Evolutionary conservation across 2,888 invertebrate genomes (phyloP).

Genomic region (Callimorpha dominula): DNA sequence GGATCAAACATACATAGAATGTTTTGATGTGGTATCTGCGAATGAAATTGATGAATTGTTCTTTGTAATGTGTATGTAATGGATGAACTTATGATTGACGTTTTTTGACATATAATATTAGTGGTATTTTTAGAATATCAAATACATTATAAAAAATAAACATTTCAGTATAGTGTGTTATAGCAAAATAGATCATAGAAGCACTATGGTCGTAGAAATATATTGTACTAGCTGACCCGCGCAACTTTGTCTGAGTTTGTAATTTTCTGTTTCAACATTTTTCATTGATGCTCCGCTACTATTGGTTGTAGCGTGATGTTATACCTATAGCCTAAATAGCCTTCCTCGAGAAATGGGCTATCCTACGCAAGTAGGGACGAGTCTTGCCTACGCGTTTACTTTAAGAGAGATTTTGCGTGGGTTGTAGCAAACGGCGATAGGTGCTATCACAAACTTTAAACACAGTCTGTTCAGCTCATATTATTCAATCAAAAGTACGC

Average conservation of each 20-base stretch:
- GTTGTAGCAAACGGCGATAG: background rate
- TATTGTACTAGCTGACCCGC: no score
- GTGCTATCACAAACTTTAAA: background rate
- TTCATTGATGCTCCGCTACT: no score
- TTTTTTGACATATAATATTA: background rate
- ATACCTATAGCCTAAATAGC: no score
- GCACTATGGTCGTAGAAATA: no score
- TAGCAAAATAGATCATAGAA: no score
- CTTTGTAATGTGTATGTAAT: background rate
- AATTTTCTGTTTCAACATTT: no score
- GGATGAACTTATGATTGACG: background rate
- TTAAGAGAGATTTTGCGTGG: slow-evolving; percentile 11
- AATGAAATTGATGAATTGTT: slow-evolving; percentile 9
- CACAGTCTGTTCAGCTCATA: background rate
- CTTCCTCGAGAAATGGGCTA: no score
- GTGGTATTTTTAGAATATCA: background rate
- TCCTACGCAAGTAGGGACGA: slow-evolving; percentile 23
- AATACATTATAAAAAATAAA: background rate
- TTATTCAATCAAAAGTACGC: no score
- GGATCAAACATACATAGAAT: slow-evolving; percentile 40
- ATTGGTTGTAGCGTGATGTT: no score
- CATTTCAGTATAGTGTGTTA: no score
- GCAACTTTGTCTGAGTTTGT: no score
- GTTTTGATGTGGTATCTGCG: slow-evolving; percentile 17
- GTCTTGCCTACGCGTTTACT: slow-evolving; percentile 11